Evolutionary conservation across 2,888 invertebrate species (phyloP).

Genomic region (Tachystola acroxantha): DNA sequence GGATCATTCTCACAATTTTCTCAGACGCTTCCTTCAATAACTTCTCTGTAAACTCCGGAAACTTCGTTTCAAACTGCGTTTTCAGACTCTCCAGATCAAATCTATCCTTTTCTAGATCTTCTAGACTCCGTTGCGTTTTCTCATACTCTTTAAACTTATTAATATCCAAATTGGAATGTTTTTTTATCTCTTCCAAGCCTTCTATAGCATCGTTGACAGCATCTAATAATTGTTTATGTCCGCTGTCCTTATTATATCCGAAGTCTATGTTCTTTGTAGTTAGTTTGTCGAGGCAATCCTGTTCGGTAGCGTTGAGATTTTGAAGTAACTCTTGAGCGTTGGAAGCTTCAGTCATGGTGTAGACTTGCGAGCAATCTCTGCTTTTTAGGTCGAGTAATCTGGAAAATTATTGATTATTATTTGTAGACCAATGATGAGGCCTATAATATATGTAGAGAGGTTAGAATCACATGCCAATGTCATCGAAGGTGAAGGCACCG

Average conservation of each 20-base stretch:
- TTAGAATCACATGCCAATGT: too few relatives aligned
- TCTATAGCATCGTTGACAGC: conserved; percentile 60
- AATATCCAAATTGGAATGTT: conserved; percentile 48
- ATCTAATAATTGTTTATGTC: conserved; percentile 56
- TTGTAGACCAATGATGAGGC: too few relatives aligned
- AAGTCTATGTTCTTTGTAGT: conserved; percentile 57
- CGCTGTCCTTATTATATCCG: conserved; percentile 49
- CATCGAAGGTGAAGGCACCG: too few relatives aligned
- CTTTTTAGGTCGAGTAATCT: conserved; percentile 55
- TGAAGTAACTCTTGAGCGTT: conserved; percentile 33
- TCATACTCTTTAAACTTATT: conserved; percentile 50
- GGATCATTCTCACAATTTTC: conserved; percentile 44
- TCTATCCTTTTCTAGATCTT: conserved; percentile 39
- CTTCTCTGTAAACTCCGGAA: conserved; percentile 54
- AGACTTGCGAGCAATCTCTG: conserved; percentile 38
- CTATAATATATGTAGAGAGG: too few relatives aligned
- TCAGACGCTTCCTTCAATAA: conserved; percentile 54
- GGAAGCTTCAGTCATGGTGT: conserved; percentile 37
- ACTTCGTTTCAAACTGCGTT: conserved; percentile 46
- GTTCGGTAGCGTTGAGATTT: conserved; percentile 35
- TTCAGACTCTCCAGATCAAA: conserved; percentile 48
- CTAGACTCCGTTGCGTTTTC: conserved; percentile 29
- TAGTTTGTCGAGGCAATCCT: conserved; percentile 45
- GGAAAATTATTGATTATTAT: conserved; percentile 22
- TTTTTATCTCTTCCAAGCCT: conserved; percentile 56